Evolutionary conservation across 1,140 invertebrate genomes (phyloP).

Genomic region (Drosophila azteca): DNA sequence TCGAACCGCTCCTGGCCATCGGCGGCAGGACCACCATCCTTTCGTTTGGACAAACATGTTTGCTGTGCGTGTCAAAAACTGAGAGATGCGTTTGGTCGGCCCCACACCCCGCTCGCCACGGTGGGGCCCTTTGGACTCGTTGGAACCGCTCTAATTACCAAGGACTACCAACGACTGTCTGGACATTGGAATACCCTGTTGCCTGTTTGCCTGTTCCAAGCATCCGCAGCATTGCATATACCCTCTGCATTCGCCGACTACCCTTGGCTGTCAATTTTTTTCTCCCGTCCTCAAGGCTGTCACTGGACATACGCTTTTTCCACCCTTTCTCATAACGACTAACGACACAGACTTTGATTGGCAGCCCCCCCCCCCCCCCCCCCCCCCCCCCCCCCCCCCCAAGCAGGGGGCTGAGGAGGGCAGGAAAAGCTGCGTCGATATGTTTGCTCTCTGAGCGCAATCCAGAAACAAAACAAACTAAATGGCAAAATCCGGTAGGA

Average conservation of each 20-base stretch:
- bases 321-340: constrained; percentile 44
- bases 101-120: constrained; percentile 2
- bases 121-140: constrained; percentile 5
- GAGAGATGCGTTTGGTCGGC: constrained; percentile 54
- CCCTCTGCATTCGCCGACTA: neutral
- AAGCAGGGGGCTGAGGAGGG: constrained; percentile 18
- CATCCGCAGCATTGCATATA: neutral
- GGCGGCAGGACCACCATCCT: constrained; percentile 2
- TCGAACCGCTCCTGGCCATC: constrained; percentile 15
- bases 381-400: no score
- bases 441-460: constrained; percentile 59
- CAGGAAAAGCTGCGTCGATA: constrained; percentile 57
- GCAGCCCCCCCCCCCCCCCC: no score
- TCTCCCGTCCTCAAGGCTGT: constrained; percentile 22
- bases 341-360: constrained; percentile 49
- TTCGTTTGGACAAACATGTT: constrained; percentile 39
- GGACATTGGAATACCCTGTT: neutral
- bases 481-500: constrained; percentile 34
- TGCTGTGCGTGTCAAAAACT: constrained; percentile 73
- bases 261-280: constrained; percentile 21
- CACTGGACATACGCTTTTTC: constrained; percentile 48
- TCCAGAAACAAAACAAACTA: constrained; percentile 53
- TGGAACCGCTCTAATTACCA: constrained; percentile 64
- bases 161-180: neutral
- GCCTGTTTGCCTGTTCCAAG: constrained; percentile 23